Evolutionary conservation across 2,797 vertebrate genomes (phyloP).

Genomic region (Xenopus petersii): DNA sequence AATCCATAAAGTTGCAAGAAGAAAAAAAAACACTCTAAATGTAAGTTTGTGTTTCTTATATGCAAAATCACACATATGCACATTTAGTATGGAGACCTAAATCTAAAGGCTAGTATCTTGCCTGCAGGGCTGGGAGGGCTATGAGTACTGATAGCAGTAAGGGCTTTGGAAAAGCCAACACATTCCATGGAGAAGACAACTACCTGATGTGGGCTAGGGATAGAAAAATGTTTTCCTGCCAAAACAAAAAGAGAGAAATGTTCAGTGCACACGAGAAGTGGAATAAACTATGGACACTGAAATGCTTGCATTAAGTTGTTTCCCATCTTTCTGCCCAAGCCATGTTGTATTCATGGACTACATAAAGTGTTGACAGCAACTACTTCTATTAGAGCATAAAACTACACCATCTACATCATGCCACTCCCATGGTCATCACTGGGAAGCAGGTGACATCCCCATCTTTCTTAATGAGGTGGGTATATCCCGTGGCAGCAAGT

Average conservation of each 20-base stretch:
- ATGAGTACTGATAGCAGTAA: slow-evolving; percentile 74
- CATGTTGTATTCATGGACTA: too few species aligned
- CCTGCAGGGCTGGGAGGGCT: slow-evolving; percentile 72
- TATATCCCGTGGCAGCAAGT: too few species aligned
- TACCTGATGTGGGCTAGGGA: slow-evolving; percentile 77
- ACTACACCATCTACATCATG: too few species aligned
- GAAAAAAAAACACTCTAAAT: slow-evolving; percentile 52
- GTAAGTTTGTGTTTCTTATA: slow-evolving; percentile 52
- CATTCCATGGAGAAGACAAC: slow-evolving; percentile 81
- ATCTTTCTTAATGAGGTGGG: too few species aligned
- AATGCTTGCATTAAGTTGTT: too few species aligned
- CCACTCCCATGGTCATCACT: too few species aligned
- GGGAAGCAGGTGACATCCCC: too few species aligned
- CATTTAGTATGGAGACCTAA: slow-evolving; percentile 63
- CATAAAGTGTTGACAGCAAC: too few species aligned
- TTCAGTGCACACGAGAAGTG: slow-evolving; percentile 23
- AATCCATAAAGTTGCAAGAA: slow-evolving; percentile 59
- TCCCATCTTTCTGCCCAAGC: too few species aligned
- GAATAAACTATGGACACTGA: background rate
- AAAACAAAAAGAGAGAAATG: slow-evolving; percentile 65
- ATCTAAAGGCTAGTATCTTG: slow-evolving; percentile 71
- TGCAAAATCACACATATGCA: slow-evolving; percentile 53
- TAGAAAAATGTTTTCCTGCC: slow-evolving; percentile 77
- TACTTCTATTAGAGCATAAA: too few species aligned
- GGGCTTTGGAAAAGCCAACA: slow-evolving; percentile 78